Evolutionary conservation across 2,113 vertebrate species (phyloP), one percentile per base, ranked within the genome.

Genomic region (Pachycephala philippinensis): DNA sequence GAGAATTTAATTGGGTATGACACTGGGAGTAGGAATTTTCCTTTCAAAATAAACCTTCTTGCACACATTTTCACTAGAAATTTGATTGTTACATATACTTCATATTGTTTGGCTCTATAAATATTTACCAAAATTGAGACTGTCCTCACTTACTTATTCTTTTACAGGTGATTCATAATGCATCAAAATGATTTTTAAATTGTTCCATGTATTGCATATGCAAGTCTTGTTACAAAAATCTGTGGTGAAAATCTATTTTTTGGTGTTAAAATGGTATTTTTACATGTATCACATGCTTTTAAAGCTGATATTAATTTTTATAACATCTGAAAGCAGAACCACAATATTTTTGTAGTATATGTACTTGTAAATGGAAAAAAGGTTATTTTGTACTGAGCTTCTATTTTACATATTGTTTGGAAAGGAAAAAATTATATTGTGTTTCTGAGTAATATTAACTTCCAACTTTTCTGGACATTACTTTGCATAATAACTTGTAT

Each of bases 1-100:
- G 98, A 98, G 98, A 98, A 97, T 98, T 98, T 99, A 99, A 99
- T 99, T 99, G 98, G 98, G 98, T 99, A 97, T 99, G 99, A 99
- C 99, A 99, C 96, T 96, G 97, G 96, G 98, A 98, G 97, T 97
- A 98, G 98, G 98, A 97, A 97, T 97, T 98, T 98, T 98, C 97
- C 97, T 98, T 97, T 98, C 97, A 98, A 98, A 99, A 98, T 98
- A 98, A 99, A 98, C 98, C 98, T 98, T 95, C 98, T 98, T 98
- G 96, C 98, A 98, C 97, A 98, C 97, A 98, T 98, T 98, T 98
- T 98, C 96, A 94, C 97, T 93, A 95, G 95, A 98, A 98, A 98
- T 97, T 95, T 98, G 96, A 97, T 98, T 98, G 96, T 97, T 98
- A 97, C 92, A 84, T 96, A 90, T 95, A 97, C 93, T 97, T 98